Percentiles rank a stretch among this genome's conserved stretches.
These are phyloP conservation scores for Pongo pygmaeus DNA, from an alignment of 2,113 vertebrate species.

Conservation along the genomic window DNA sequence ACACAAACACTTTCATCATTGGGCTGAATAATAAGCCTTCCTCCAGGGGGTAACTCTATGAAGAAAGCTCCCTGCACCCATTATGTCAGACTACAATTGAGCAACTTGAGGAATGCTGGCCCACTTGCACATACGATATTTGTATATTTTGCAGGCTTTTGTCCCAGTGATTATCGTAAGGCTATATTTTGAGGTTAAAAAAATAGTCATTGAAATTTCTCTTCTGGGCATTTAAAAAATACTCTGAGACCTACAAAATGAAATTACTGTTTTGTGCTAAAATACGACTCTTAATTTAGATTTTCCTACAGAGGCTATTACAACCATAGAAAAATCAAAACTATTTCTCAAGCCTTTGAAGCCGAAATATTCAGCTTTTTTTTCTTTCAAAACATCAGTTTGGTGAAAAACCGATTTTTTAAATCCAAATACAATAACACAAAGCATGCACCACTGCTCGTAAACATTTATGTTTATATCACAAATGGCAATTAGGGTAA, in stretches of 20 bases:
- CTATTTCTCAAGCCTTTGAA: background rate
- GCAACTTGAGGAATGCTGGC: background rate
- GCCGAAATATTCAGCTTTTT: background rate
- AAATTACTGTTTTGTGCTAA: background rate
- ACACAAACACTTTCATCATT: conserved; percentile 42
- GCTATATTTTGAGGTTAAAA: conserved; percentile 36
- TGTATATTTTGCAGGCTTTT: background rate
- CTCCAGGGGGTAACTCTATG: background rate
- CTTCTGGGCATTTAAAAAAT: conserved; percentile 7
- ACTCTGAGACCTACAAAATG: background rate
- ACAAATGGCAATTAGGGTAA: background rate
- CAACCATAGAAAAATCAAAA: background rate
- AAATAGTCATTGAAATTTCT: conserved; percentile 30
- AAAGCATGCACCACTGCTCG: background rate
- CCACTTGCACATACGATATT: background rate
- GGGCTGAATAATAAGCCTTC: conserved; percentile 25
- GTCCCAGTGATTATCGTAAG: background rate
- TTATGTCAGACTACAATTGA: conserved; percentile 4
- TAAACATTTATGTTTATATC: background rate
- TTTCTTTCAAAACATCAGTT: background rate
- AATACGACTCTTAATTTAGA: background rate
- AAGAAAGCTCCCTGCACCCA: background rate
- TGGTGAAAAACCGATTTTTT: background rate
- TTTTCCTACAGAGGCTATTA: background rate
- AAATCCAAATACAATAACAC: background rate